A percentile compares a stretch with the other conserved stretches of the same genome.
phyloP scores from a whole-genome alignment of 2,113 vertebrate species.

The Ramphastos sulfuratus region DNA sequence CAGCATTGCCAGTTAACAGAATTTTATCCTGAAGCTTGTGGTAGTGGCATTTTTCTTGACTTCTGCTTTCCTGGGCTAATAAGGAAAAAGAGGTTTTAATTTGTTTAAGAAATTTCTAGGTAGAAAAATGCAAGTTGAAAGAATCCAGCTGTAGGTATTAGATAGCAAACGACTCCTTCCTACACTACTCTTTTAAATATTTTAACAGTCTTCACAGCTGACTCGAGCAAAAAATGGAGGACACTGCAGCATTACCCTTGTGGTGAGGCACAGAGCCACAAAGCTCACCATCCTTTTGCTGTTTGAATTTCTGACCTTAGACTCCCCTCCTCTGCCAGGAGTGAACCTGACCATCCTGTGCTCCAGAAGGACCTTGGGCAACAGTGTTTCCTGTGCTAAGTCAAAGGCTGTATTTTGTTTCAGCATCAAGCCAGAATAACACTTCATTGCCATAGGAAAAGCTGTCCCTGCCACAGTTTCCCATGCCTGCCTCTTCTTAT shows the following conservation, averaged over 20 bases:
- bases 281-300: fast-evolving
- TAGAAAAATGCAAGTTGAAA: background rate
- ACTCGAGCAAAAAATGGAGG: background rate
- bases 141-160: background rate
- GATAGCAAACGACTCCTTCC: background rate
- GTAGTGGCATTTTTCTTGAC: background rate
- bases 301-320: background rate
- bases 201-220: background rate
- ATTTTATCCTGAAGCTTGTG: background rate
- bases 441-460: background rate
- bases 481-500: background rate
- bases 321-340: background rate
- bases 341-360: background rate
- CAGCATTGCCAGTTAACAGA: background rate
- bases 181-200: background rate
- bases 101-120: background rate
- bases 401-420: background rate
- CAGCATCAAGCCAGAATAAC: background rate
- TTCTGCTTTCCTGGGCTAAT: background rate
- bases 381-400: background rate
- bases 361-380: background rate
- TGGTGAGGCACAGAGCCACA: background rate
- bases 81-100: background rate
- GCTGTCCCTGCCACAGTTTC: background rate
- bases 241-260: background rate